phyloP scores from a whole-genome alignment of 2,797 vertebrate genomes.

The Prionace glauca region DNA sequence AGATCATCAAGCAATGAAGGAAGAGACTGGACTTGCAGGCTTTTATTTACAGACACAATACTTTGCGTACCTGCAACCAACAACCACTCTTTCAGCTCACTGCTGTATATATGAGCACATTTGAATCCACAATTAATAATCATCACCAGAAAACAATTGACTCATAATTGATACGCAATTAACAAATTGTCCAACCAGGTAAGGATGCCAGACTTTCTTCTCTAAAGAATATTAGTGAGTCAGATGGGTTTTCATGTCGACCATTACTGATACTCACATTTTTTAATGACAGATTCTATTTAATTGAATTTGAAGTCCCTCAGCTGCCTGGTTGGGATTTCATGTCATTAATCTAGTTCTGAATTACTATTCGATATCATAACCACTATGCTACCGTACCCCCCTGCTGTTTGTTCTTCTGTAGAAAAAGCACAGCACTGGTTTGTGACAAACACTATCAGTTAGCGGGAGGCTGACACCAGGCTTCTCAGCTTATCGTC shows the following conservation, averaged over 20 bases:
- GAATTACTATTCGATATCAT: neutral
- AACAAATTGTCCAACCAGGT: neutral
- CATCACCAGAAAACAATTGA: neutral
- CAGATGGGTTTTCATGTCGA: neutral
- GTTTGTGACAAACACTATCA: conserved; percentile 32
- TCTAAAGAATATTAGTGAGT: neutral
- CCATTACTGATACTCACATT: neutral
- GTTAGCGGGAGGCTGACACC: neutral
- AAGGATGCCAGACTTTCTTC: neutral
- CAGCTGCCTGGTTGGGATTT: neutral
- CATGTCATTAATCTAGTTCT: neutral
- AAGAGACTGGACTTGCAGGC: neutral
- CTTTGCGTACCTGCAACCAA: neutral
- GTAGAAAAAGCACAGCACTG: conserved; percentile 19
- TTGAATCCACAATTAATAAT: neutral
- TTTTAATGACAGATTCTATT: neutral
- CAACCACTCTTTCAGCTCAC: neutral
- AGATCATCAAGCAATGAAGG: neutral
- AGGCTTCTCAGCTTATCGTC: conserved; percentile 25
- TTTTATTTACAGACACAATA: neutral
- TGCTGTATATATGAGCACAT: neutral
- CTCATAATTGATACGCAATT: neutral
- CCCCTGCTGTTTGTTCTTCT: neutral
- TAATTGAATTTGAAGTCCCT: no score
- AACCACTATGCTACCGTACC: neutral